Percentiles rank a stretch among this genome's conserved stretches.
Evolutionary conservation across 1,140 invertebrate genomes (phyloP).

Genomic region (Drosophila punjabiensis): DNA sequence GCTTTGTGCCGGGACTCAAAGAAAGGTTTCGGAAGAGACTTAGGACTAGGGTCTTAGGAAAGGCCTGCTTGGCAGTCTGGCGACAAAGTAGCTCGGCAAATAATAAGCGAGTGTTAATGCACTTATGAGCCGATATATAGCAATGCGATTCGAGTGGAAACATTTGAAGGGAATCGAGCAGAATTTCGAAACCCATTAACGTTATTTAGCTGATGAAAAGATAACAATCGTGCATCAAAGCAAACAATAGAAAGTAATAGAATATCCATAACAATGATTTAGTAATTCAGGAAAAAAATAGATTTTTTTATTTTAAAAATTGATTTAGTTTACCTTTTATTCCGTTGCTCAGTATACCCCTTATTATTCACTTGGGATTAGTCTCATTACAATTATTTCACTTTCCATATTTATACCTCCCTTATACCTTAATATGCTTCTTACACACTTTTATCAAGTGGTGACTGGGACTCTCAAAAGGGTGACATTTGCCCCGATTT

Average conservation of each 20-base stretch:
- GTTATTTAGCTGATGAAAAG: not conserved
- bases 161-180: not conserved
- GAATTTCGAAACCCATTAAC: no score
- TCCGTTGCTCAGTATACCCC: no score
- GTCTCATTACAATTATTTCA: no score
- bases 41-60: constrained; percentile 5
- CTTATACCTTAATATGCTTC: no score
- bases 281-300: not conserved
- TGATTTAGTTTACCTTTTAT: not conserved
- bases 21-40: constrained; percentile 23
- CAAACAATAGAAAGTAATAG: not conserved
- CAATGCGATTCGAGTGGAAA: constrained; percentile 8
- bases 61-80: constrained; percentile 12
- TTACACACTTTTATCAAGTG: not conserved
- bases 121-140: constrained; percentile 18
- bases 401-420: no score
- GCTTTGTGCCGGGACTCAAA: constrained; percentile 18
- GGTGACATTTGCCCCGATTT: constrained; percentile 43
- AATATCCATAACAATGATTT: not conserved
- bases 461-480: not conserved
- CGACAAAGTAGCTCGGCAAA: constrained; percentile 50
- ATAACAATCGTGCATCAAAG: not conserved
- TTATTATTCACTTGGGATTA: no score
- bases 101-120: constrained; percentile 43
- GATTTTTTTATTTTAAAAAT: not conserved